Base-by-base conservation (phyloP, 2,888 invertebrate species). In the Caenorhabditis wallacei region DNA sequence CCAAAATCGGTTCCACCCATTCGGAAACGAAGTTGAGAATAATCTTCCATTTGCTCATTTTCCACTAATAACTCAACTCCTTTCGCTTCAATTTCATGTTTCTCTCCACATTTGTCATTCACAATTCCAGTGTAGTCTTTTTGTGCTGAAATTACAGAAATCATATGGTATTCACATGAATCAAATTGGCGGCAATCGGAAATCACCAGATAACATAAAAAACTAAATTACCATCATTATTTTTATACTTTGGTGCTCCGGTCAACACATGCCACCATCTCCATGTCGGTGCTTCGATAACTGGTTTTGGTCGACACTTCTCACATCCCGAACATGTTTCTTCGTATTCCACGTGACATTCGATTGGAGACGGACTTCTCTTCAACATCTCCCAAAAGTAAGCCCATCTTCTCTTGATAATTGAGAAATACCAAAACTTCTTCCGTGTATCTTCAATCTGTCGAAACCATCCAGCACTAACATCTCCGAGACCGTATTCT, bases 341-440 rank as follows among this genome's bases (percentile, higher is more conserved):
- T 40, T 87, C 87, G 66, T 88, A 90, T 24, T 71, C 81, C 40
- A 90, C 76, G 30, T 74, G 54, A 22, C 71, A 66, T 51, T 81
- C 82, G 20, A 89, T 71, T 3, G 83, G 81, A 22, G 72, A 22
- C 7, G 88, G 89, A 11, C 82, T 84, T 71, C 86, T 56, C 85
- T 90, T 90, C 11, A 90, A 22, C 88, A 90, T 90, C 69, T 90
- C 90, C 90, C 89, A 91, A 48, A 89, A 61, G 68, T 91, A 91
- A 7, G 89, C 88, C 84, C 89, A 88, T 59, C 88, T 59, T 35
- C 88, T 56, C 56, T 87, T 88, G 57, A 87, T 24, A 11, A 83
- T 63, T 1, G 86, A 88, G 71, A 89, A 90, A 75, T 90, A 91
- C 91, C 91, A 91, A 26, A 90, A 61, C 80, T 90, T 91, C 69